These are phyloP conservation scores for Gambusia affinis DNA, from an alignment of 2,113 vertebrate species.

Conservation along the genomic window DNA sequence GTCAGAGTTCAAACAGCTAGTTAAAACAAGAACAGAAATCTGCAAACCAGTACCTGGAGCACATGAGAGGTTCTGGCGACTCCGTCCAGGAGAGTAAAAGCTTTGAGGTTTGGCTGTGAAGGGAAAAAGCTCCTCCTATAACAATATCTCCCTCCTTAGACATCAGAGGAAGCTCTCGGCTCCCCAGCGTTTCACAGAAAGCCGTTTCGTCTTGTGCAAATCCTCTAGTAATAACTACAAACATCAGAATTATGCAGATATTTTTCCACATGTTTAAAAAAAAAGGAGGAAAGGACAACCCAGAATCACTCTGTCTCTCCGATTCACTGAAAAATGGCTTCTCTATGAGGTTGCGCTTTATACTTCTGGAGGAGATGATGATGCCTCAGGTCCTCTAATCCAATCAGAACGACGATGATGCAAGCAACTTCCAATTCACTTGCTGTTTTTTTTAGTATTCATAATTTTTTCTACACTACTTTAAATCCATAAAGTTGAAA, in stretches of 20 bases:
- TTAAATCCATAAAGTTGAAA: not conserved
- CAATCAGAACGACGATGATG: slow-evolving; percentile 25
- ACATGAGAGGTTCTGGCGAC: slow-evolving; percentile 59
- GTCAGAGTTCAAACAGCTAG: not conserved
- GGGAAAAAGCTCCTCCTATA: slow-evolving; percentile 78
- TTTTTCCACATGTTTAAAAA: slow-evolving; percentile 36
- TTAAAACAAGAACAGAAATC: slow-evolving; percentile 11
- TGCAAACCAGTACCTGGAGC: slow-evolving; percentile 66
- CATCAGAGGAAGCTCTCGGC: slow-evolving; percentile 70
- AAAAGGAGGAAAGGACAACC: not conserved
- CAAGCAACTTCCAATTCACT: not conserved
- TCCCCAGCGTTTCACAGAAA: slow-evolving; percentile 66
- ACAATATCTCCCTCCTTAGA: slow-evolving; percentile 71
- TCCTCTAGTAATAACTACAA: slow-evolving; percentile 33
- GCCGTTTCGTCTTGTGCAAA: slow-evolving; percentile 34
- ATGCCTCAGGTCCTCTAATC: slow-evolving; percentile 10
- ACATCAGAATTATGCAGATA: slow-evolving; percentile 32
- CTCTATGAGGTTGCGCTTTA: slow-evolving; percentile 27
- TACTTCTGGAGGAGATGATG: slow-evolving; percentile 15
- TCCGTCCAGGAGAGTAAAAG: slow-evolving; percentile 53
- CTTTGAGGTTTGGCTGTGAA: slow-evolving; percentile 65
- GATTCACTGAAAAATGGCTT: not conserved
- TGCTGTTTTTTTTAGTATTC: not conserved
- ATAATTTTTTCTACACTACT: not conserved
- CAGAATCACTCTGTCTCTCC: not conserved